Evolutionary conservation across 2,888 invertebrate genomes (phyloP), one percentile per base, ranked within the genome.

Genomic region (Melanostoma mellinum): DNA sequence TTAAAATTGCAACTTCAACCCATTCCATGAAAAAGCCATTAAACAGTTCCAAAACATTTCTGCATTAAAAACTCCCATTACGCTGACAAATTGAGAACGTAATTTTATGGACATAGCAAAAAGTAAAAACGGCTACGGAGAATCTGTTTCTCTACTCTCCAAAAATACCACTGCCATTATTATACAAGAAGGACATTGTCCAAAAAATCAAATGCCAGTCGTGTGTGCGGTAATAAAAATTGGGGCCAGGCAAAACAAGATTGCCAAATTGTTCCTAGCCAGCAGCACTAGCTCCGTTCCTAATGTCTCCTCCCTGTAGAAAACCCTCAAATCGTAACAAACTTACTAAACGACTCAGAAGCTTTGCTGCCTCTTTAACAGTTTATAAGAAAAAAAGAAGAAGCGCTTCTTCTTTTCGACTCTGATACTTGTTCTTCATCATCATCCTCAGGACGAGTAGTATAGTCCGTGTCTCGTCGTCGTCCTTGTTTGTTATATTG

Each of bases 31-130:
- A 71, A 78, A 73, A 48, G 56, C 77, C 82, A 82, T 82, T 82
- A 82, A 73, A 82, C 55, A 77, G 67, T 82, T 82, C 68, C 73
- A 48, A 56, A 82, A 82, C 73, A 82, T 77, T 82, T 68, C 82
- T 82, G 82, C 82, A 77, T 82, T 82, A 82, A 77, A 61, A 77
- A 77, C 82, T 61, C 68, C 82, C 82, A 82, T 82, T 82, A 82
- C 73, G 68, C 68, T 82, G 82, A 77, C 73, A 77, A 82, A 77
- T 82, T 77, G 82, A 61, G 77, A 81, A 72, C 76, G 77, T 68
- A 81, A 77, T 77, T 81, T 67, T 72, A 76, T 67, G 56, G 68
- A 82, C 82, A 60, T 52, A 82, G 73, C 72, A 72, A 72, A 77
- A 82, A 68, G 77, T 77, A 77, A 68, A 77, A 77, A 60, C 71